Base-by-base conservation (phyloP, 2,113 vertebrate species). In the Sula dactylatra region DNA sequence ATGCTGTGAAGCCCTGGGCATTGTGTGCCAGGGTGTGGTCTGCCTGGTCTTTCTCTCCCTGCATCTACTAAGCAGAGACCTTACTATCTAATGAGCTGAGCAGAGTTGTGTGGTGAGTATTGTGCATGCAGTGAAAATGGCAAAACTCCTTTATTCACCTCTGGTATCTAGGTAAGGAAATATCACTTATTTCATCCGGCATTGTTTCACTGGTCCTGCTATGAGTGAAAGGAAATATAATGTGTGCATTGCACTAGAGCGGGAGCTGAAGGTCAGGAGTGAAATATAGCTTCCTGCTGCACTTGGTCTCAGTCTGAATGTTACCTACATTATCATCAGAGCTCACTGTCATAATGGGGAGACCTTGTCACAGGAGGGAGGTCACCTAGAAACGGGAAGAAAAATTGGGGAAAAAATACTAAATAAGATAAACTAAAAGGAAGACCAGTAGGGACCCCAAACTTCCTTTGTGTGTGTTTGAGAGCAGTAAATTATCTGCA, bases 261-360 rank as follows among this genome's bases (percentile, higher is more conserved):
- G 97, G 97, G 96, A 98, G 94, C 95, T 98, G 97, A 97, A 98
- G 97, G 97, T 98, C 97, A 97, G 89, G 78, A 97, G 96, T 97
- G 97, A 97, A 98, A 98, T 97, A 97, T 96, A 91, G 96, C 96
- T 97, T 96, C 97, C 96, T 98, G 85, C 96, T 95, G 96, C 92
- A 93, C 96, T 97, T 97, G 97, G 96, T 97, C 96, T 96, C 96
- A 83, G 97, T 95, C 93, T 96, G 97, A 96, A 96, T 96, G 97
- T 95, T 98, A 97, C 96, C 97, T 97, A 93, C 96, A 97, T 98
- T 97, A 97, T 96, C 95, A 95, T 97, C 94, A 92, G 95, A 94
- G 93, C 96, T 97, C 94, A 95, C 97, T 97, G 97, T 97, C 92
- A 76, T 94, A 93, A 96, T 97, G 93, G 96, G 95, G 83, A 97